Evolutionary conservation across 2,797 vertebrate species (phyloP).

Genomic region (Oryzias dopingdopingensis): DNA sequence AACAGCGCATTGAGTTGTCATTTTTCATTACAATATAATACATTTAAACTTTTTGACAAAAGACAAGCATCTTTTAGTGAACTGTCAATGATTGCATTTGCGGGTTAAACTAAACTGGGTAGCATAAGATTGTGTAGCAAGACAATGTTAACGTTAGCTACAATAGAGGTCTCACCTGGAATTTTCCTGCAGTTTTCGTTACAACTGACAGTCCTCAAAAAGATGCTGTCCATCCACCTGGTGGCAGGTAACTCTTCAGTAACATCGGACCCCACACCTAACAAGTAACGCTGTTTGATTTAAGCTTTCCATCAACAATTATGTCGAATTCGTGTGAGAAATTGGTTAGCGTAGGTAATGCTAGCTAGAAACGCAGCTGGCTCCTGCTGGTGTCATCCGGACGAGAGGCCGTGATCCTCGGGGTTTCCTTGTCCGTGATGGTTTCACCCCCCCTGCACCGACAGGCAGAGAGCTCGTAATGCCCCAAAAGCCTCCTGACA

Average conservation of each 20-base stretch:
- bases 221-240: conserved; percentile 44
- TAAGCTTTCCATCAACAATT: conserved; percentile 51
- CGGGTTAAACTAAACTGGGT: conserved; percentile 13
- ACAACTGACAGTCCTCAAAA: conserved; percentile 36
- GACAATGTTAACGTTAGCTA: conserved; percentile 40
- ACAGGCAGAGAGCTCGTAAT: conserved; percentile 49
- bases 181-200: conserved; percentile 49
- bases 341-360: conserved; percentile 64
- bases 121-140: conserved; percentile 23
- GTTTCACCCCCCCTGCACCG: conserved; percentile 42
- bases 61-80: neutral
- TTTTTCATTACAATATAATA: neutral
- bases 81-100: neutral
- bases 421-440: conserved; percentile 65
- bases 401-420: conserved; percentile 74
- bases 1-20: neutral
- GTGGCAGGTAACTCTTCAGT: conserved; percentile 44
- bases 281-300: conserved; percentile 29
- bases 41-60: neutral
- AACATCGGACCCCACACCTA: conserved; percentile 26
- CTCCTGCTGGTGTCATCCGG: conserved; percentile 63
- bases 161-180: conserved; percentile 63
- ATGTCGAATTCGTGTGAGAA: conserved; percentile 46
- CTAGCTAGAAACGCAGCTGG: conserved; percentile 53
- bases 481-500: conserved; percentile 44